Base-by-base conservation (phyloP, 1,140 invertebrate genomes). In the Nymphalis io region DNA sequence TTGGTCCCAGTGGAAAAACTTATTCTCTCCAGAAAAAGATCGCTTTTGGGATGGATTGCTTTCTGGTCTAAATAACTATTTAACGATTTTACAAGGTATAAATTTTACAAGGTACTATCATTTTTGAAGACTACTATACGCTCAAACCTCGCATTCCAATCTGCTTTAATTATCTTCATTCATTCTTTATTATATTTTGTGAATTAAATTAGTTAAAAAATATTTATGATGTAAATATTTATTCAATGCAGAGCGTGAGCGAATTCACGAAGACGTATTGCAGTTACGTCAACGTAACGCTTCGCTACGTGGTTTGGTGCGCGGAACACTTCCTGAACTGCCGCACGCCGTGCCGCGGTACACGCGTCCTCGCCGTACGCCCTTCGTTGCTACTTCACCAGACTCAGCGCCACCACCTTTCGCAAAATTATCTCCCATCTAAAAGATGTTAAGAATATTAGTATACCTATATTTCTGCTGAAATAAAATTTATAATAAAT, bases 1-100 rank as follows among this genome's bases (percentile, higher is more conserved):
- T 71, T 91, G 89, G 89, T 33, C 65, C 6, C 80, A 85, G 23
- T 89, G 87, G 83, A 87, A 84, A 69, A 84, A 84, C 55, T 55
- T 82, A 6, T 88, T 84, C 62, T 80, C 87, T 18, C 16, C 72
- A 12, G 87, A 91, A 53, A 91, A 91, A 58, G 85, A 91, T 67
- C 76, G 76, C 0, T 89, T 91, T 73, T 91, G 87, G 86, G 84
- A 88, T 55, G 83, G 85, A 2, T n/a, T 90, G n/a, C 63, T 89
- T 5, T 70, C 77, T 6, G 89, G 86, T 6, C 72, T 91, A 1
- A 89, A 89, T 68, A 83, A 80, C 68, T 90, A 90, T 48, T 75
- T 90, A 39, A 69, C 70, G 27, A 81, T 88, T 59, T 78, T 90
- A 71, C 88, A 90, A 82, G 88, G 88, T 90, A 65, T 8, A 21